phyloP scores from a whole-genome alignment of 2,888 invertebrate genomes.

The Acronicta alni region DNA sequence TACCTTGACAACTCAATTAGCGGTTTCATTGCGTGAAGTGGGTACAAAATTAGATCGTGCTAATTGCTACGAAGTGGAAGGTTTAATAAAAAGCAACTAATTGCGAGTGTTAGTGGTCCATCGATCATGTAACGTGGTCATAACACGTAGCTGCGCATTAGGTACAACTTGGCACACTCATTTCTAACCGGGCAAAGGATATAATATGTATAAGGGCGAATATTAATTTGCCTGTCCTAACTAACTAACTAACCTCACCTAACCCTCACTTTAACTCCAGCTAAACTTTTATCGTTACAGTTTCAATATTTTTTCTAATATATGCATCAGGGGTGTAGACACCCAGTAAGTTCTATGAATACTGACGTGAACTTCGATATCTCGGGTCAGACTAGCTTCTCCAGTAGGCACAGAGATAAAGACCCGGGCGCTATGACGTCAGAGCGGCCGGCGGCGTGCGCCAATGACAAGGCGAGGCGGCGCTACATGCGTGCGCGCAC shows the following conservation, averaged over 20 bases:
- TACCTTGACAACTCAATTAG: conserved; percentile 84
- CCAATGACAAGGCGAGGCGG: conserved; percentile 84
- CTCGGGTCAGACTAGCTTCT: conserved; percentile 61
- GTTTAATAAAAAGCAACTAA: conserved; percentile 81
- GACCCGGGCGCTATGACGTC: conserved; percentile 81
- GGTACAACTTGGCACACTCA: not conserved
- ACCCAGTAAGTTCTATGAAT: conserved; percentile 22
- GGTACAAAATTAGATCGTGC: conserved; percentile 81
- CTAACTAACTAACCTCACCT: no score
- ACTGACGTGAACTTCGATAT: conserved; percentile 54
- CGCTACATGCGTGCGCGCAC: conserved; percentile 73
- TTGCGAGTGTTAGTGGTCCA: conserved; percentile 61
- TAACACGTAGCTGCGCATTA: conserved; percentile 21
- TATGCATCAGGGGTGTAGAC: conserved; percentile 12
- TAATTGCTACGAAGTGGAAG: conserved; percentile 78
- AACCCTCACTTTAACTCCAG: no score
- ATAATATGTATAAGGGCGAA: no score
- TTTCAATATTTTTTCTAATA: not conserved
- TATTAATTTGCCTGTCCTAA: no score
- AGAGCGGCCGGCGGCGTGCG: conserved; percentile 77
- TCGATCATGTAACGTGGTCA: conserved; percentile 38
- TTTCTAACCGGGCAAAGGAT: not conserved
- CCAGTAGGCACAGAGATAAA: conserved; percentile 73
- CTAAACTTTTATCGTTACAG: no score
- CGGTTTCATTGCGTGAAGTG: conserved; percentile 76